Base-by-base conservation (phyloP, 2,797 vertebrate species). In the Chanos chanos region DNA sequence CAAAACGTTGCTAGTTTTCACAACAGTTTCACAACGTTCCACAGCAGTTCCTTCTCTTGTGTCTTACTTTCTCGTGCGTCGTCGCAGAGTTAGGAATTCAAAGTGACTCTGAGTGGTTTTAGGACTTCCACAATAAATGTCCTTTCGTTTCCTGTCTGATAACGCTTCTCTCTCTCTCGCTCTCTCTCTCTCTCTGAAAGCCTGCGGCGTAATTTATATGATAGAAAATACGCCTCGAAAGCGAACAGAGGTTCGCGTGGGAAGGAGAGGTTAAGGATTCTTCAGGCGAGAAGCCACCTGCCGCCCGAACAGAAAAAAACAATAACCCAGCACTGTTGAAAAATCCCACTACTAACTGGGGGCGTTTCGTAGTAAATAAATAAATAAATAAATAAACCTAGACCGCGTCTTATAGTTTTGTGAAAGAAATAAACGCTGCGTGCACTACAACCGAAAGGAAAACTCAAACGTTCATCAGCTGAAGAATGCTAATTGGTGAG, bases 171-270 rank as follows among this genome's bases (percentile, higher is more conserved):
- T 16, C 18, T 24, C 12, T 24, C 10, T 12, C n/a, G 30, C 12
- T 52, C 31, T 15, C 25, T 9, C 18, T 8, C 18, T 22, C 4
- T 21, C 40, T 30, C 10, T 19, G n/a, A n/a, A 44, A 24, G 5
- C 2, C 9, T 2, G 24, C 18, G 25, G 47, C 22, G 31, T 60
- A 30, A 47, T 7, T 7, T 24, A 43, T 36, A 45, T 25, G 18
- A 27, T 31, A 1, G 34, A 61, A 31, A 50, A 64, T 33, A 33
- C 55, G 55, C 70, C 75, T 60, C 47, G n/a, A 25, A 47, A 44
- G 51, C 25, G 71, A 21, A 21, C 24, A 69, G 65, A 74, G 61
- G 60, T 79, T 48, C 80, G 84, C 34, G 82, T 83, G 79, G 81
- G 86, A 77, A 70, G 67, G 22, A 36, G 9, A 58, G 60, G 72